Base-by-base conservation (phyloP, 2,888 invertebrate genomes). In the Drosophila neotestacea region DNA sequence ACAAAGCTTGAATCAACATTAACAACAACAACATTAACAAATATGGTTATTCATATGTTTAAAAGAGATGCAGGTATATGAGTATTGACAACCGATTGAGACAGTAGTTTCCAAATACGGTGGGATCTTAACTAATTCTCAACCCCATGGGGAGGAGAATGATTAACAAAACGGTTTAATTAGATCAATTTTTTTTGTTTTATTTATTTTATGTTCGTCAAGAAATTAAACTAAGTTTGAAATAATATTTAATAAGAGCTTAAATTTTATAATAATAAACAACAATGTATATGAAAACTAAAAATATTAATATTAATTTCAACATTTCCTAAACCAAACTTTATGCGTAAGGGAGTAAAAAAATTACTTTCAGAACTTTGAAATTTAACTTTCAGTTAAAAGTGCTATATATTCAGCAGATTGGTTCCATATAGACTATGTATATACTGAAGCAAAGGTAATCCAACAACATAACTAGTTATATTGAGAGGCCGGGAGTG, bases 41-140 rank as follows among this genome's bases (percentile, higher is more conserved):
- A 83, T 86, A 86, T 84, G 82, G 86, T 59, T 71, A 77, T 79
- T 56, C 34, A 56, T 44, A 56, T 44, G 42, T 27, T 16, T n/a
- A 44, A 22, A 22, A 44, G 5, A 55, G 41, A 30, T 4, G 32
- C 32, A 32, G 5, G 32, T 9, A 6, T 32, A 32, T 3, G 30
- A 30, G 13, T 32, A 16, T 39, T 39, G 41, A 6, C 13, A 54
- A 28, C 27, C 9, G 13, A 28, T 3, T n/a, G 22, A 27, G 36
- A 38, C 4, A 30, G 32, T 41, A 9, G 22, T 56, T 22, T n/a
- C 55, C 55, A 55, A 44, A n/a, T 55, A 44, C 6, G 55, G 55
- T 4, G 10, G 9, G 6, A 44, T 44, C 44, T 55, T 6, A 13
- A 6, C 13, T 10, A 34, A 44, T 27, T 36, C 34, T 34, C 6